Percentiles rank a stretch among this genome's conserved stretches.
phyloP scores from a whole-genome alignment of 2,113 vertebrate species.

The Spea bombifrons region DNA sequence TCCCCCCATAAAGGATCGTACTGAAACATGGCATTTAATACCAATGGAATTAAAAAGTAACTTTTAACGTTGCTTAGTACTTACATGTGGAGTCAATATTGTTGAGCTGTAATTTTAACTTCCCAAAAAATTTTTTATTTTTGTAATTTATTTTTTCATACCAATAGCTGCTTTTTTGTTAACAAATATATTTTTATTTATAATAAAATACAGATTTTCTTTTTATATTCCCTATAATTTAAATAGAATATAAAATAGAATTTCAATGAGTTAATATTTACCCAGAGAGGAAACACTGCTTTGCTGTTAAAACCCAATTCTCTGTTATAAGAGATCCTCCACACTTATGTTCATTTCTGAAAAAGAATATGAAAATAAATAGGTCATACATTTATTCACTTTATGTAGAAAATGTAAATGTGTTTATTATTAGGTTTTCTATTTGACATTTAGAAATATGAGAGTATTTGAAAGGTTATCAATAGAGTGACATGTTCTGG shows the following conservation, averaged over 20 bases:
- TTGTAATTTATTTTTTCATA: too few species aligned
- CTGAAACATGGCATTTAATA: too few species aligned
- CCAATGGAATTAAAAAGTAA: too few species aligned
- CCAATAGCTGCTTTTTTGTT: too few species aligned
- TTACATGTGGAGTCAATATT: too few species aligned
- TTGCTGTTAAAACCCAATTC: conserved; percentile 92
- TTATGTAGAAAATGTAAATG: neutral
- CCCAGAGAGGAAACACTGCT: conserved; percentile 94
- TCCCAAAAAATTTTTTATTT: too few species aligned
- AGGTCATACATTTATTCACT: neutral
- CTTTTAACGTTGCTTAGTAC: too few species aligned
- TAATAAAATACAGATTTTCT: too few species aligned
- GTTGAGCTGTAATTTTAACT: too few species aligned
- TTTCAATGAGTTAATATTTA: conserved; percentile 53
- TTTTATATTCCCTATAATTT: too few species aligned
- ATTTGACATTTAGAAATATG: conserved; percentile 17
- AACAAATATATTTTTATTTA: neutral
- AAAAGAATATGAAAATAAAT: neutral
- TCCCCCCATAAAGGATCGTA: too few species aligned
- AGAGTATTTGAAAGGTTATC: conserved; percentile 13
- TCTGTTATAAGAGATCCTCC: conserved; percentile 94
- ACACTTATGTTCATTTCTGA: conserved; percentile 86
- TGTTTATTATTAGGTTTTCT: neutral
- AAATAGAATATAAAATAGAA: too few species aligned
- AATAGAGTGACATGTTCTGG: conserved; percentile 13